Percentiles rank a stretch among this genome's conserved stretches.
phyloP scores from a whole-genome alignment of 2,888 invertebrate genomes.

The Diabrotica balteata region DNA sequence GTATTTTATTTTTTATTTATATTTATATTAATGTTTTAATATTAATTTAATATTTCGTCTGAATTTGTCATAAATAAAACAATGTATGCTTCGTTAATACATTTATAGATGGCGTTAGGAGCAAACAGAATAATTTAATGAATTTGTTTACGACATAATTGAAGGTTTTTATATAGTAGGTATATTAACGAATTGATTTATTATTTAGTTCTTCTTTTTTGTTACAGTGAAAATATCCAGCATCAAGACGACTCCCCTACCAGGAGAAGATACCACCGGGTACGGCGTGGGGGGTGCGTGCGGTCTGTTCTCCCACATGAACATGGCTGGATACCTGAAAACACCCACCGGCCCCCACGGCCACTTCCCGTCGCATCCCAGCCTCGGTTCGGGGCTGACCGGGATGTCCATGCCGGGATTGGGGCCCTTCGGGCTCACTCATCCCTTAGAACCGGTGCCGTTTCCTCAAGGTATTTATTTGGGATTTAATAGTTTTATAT shows the following conservation, averaged over 20 bases:
- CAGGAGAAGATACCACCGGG: slow-evolving; percentile 41
- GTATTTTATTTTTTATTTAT: too few species aligned
- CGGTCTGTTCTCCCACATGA: slow-evolving; percentile 45
- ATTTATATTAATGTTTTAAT: too few species aligned
- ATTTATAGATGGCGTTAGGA: too few species aligned
- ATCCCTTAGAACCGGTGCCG: slow-evolving; percentile 54
- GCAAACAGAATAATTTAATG: too few species aligned
- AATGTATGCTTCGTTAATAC: too few species aligned
- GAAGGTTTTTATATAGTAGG: too few species aligned
- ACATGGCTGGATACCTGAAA: slow-evolving; percentile 57
- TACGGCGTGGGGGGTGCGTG: slow-evolving; percentile 33
- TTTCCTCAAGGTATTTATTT: slow-evolving; percentile 57
- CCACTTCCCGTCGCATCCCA: slow-evolving; percentile 49
- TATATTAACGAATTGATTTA: too few species aligned
- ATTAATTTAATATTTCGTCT: too few species aligned
- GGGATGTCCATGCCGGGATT: slow-evolving; percentile 54
- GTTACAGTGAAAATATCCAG: slow-evolving; percentile 49
- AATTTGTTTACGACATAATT: too few species aligned
- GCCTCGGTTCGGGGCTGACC: slow-evolving; percentile 47
- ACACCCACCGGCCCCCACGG: slow-evolving; percentile 51
- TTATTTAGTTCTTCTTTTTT: slow-evolving; percentile 25
- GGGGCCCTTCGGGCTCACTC: slow-evolving; percentile 53
- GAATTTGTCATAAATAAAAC: too few species aligned
- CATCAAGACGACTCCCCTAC: slow-evolving; percentile 50
- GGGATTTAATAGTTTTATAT: slow-evolving; percentile 30